These are phyloP conservation scores for Chelidonichthys spinosus DNA, from an alignment of 2,797 vertebrate species.

Conservation along the genomic window DNA sequence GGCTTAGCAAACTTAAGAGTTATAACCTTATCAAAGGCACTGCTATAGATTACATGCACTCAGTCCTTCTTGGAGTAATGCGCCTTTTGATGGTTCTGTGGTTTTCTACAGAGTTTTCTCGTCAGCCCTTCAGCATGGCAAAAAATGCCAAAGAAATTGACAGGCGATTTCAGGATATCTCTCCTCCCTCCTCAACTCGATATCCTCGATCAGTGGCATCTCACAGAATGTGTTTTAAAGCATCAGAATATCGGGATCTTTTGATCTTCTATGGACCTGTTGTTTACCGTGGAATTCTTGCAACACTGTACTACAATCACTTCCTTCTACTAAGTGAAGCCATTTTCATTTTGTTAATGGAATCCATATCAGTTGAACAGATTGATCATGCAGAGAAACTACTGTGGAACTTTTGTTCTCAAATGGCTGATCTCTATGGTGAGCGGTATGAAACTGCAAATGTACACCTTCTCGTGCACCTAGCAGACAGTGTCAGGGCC, in stretches of 20 bases:
- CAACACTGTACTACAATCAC: conserved; percentile 30
- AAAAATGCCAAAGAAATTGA: conserved; percentile 34
- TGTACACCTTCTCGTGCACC: conserved; percentile 40
- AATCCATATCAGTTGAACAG: conserved; percentile 36
- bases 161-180: conserved; percentile 17
- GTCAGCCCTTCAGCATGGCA: conserved; percentile 32
- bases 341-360: conserved; percentile 49
- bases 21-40: conserved; percentile 34
- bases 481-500: conserved; percentile 36
- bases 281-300: conserved; percentile 15
- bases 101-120: conserved; percentile 48
- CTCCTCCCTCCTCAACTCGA: neutral
- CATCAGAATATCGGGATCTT: conserved; percentile 31
- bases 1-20: conserved; percentile 28
- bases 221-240: conserved; percentile 27
- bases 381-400: conserved; percentile 46
- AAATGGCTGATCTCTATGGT: conserved; percentile 2
- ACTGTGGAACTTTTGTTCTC: conserved; percentile 39
- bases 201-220: conserved; percentile 30
- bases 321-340: conserved; percentile 53
- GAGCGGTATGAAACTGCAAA: conserved; percentile 36
- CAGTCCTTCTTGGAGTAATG: conserved; percentile 40
- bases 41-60: conserved; percentile 47
- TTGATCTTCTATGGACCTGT: conserved; percentile 50
- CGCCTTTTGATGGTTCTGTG: conserved; percentile 37